These are phyloP conservation scores for Bolborhynchus lineola DNA, from an alignment of 2,113 vertebrate genomes.

Conservation along the genomic window DNA sequence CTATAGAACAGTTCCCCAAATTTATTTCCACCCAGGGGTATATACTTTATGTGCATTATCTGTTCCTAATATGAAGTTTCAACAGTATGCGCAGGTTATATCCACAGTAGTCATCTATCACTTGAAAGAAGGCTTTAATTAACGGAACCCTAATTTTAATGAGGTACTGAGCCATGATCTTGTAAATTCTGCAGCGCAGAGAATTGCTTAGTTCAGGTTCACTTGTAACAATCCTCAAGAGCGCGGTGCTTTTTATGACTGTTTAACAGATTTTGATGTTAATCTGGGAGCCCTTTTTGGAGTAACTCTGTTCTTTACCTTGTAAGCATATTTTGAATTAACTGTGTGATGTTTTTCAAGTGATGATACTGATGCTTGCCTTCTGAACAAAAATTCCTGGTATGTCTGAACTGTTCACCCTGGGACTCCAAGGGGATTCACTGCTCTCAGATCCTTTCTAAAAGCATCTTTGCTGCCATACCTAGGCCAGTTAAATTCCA, in stretches of 20 bases:
- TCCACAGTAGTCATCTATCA: background rate
- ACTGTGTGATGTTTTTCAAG: background rate
- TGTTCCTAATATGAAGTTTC: background rate
- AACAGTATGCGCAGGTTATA: background rate
- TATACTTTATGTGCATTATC: background rate
- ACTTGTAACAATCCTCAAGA: constrained; percentile 15
- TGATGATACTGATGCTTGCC: background rate
- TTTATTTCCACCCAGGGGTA: background rate
- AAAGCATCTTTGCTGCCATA: background rate
- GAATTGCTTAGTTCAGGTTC: constrained; percentile 52
- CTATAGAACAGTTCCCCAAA: background rate
- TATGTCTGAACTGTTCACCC: background rate
- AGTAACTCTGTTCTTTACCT: background rate
- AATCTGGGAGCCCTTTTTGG: background rate
- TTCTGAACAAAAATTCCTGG: background rate
- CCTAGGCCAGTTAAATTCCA: background rate
- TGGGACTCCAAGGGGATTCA: background rate
- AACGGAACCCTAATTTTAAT: constrained; percentile 44
- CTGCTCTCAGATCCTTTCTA: background rate
- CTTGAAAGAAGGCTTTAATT: constrained; percentile 41
- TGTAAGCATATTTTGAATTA: background rate
- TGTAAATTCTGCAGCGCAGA: background rate
- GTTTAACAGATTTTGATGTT: constrained; percentile 26
- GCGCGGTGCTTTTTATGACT: background rate
- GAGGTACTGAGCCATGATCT: constrained; percentile 9